phyloP scores from a whole-genome alignment of 2,797 vertebrate species.

The Gila robusta region DNA sequence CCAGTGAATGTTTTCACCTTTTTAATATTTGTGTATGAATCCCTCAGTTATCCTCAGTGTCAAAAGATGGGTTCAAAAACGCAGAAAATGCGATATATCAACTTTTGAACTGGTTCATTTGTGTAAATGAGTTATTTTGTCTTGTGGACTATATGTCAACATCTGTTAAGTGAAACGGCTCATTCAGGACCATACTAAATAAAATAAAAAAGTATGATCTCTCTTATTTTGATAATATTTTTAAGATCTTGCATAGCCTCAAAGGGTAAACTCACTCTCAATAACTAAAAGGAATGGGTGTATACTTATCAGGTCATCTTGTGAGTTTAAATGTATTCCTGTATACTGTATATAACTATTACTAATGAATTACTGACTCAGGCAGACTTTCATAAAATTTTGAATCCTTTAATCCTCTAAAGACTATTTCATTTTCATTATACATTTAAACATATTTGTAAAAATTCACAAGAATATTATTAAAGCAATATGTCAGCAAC shows the following conservation, averaged over 20 bases:
- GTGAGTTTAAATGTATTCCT: background rate
- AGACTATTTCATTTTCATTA: background rate
- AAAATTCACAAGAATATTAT: background rate
- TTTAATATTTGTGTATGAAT: no score
- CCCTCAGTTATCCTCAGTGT: no score
- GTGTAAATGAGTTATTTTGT: no score
- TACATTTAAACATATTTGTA: background rate
- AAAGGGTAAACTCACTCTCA: background rate
- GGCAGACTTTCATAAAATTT: background rate
- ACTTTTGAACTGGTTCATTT: no score
- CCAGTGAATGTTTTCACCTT: background rate
- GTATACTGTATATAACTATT: background rate
- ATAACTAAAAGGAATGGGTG: background rate
- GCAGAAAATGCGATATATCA: no score
- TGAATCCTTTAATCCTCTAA: background rate
- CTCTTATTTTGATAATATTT: no score
- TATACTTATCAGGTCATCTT: background rate
- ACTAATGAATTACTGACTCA: background rate
- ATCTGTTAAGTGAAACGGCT: no score
- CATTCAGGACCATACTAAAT: no score
- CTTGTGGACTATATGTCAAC: no score
- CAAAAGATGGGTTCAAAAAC: no score
- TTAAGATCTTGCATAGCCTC: no score
- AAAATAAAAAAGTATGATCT: no score
- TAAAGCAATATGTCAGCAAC: background rate